Evolutionary conservation across 2,113 vertebrate species (phyloP).

Genomic region (Melanostigma gelatinosum): DNA sequence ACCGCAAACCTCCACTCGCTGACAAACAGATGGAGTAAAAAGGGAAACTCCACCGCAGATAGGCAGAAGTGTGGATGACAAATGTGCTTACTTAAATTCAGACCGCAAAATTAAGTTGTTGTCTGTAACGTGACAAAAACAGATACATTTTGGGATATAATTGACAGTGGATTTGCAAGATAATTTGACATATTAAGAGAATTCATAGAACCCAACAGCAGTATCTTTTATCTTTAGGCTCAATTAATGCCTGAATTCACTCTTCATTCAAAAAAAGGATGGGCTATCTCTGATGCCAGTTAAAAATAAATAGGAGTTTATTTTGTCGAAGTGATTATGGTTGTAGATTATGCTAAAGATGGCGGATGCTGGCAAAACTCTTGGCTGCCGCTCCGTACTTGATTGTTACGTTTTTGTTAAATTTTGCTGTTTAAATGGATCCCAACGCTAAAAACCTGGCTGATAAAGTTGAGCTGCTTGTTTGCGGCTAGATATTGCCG

Average conservation of each 20-base stretch:
- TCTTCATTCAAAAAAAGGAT: neutral
- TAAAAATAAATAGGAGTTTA: neutral
- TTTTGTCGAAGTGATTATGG: neutral
- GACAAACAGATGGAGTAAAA: slow-evolving; percentile 42
- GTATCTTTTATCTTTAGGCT: neutral
- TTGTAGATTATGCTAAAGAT: too few species aligned
- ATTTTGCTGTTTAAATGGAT: too few species aligned
- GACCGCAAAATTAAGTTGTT: slow-evolving; percentile 40
- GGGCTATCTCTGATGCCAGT: neutral
- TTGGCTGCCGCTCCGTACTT: too few species aligned
- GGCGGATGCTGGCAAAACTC: too few species aligned
- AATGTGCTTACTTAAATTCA: slow-evolving; percentile 52
- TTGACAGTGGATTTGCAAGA: neutral
- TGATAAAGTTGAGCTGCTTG: too few species aligned
- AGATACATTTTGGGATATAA: neutral
- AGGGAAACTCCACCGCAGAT: slow-evolving; percentile 33
- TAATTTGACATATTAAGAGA: slow-evolving; percentile 29
- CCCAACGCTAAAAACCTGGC: too few species aligned
- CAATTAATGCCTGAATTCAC: neutral
- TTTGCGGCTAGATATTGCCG: too few species aligned
- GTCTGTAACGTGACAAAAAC: neutral
- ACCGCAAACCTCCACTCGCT: slow-evolving; percentile 85
- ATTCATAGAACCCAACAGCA: neutral
- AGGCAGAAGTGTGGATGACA: slow-evolving; percentile 30
- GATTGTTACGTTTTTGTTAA: too few species aligned